Conservation (phyloP, 2,113 vertebrate genomes). For the Xyliphius kryptos region DNA sequence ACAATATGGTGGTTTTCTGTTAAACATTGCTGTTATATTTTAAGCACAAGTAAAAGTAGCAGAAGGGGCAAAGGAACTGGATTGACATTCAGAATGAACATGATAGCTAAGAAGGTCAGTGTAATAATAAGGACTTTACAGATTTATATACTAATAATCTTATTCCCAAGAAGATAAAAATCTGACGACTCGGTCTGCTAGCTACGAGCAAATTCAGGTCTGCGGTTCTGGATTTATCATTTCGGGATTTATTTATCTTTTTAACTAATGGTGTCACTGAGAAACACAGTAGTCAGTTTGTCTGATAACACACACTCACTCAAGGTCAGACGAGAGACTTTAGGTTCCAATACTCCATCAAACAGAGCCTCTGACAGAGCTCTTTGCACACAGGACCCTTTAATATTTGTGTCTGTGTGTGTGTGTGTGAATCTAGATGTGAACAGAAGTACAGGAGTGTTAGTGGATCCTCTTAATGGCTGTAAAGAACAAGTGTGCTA, state of each 20-base stretch:
- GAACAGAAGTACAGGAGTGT: conserved; percentile 44
- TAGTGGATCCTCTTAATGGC: conserved; percentile 46
- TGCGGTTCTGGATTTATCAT: conserved; percentile 32
- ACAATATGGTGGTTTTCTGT: too few relatives aligned
- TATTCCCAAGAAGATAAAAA: conserved; percentile 49
- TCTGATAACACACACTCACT: conserved; percentile 13
- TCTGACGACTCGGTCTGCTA: conserved; percentile 29
- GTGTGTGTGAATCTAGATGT: conserved; percentile 7
- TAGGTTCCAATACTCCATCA: conserved; percentile 11
- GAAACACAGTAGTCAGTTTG: conserved; percentile 23
- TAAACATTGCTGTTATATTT: too few relatives aligned
- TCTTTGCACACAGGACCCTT: too few relatives aligned
- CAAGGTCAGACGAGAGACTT: conserved; percentile 38
- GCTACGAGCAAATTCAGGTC: conserved; percentile 35
- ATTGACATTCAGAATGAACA: conserved; percentile 60
- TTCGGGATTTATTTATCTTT: conserved; percentile 40
- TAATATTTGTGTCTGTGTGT: too few relatives aligned
- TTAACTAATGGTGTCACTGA: conserved; percentile 41
- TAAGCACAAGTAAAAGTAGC: conserved; percentile 4
- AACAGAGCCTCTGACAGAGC: conserved; percentile 22
- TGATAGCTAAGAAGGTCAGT: conserved; percentile 68
- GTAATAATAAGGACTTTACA: conserved; percentile 62
- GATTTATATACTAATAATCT: conserved; percentile 72
- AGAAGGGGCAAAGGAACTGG: conserved; percentile 18
- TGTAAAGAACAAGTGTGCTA: conserved; percentile 45